Evolutionary conservation across 2,113 vertebrate genomes (phyloP), one percentile per base, ranked within the genome.

Genomic region (Salvelinus fontinalis): DNA sequence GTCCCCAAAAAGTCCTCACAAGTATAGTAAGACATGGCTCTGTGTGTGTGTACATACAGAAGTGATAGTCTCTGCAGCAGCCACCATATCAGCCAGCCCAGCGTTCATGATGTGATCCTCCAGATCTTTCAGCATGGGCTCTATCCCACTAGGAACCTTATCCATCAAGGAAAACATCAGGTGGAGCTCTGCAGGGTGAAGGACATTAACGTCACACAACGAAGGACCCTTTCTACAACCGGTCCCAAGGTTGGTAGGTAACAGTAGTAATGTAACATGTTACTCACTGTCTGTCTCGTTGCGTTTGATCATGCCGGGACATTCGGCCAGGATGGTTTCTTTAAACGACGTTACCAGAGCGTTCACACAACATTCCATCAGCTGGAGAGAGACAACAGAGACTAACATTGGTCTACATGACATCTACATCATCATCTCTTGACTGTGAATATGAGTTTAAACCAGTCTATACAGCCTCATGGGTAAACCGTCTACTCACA

Each of bases 161-260:
- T 99, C 98, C 98, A 99, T 99, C 77, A 99, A 89, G 2, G 97
- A 98, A 94, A 99, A 99, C 97, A 99, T 99, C 87, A 99, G 94
- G 86, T 97, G 97, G 77, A 99, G 87, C 86, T 98, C 98, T 99
- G 91, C 71, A 84, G 86, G 79, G 26, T 9, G 20, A 57, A 70
- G 67, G n/a, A 6, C 1, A 12, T 49, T 24, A 14, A 26, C 22
- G 22, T 70, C 22, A 70, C 68, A 49, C 68, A 44, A 12, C 11
- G 39, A 12, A 39, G 39, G 39, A 39, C 39, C 39, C 39, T 60
- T 22, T 60, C 59, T 14, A 62, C n/a, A 62, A 8, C 3, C n/a
- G 59, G 18, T 7, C 6, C 59, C n/a, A 22, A 62, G 8, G 59
- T 5, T 54, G 51, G 59, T 62, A 4, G 59, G 59, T 62, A 11